Evolutionary conservation across 2,113 vertebrate genomes (phyloP).

Genomic region (Varanus komodoensis): DNA sequence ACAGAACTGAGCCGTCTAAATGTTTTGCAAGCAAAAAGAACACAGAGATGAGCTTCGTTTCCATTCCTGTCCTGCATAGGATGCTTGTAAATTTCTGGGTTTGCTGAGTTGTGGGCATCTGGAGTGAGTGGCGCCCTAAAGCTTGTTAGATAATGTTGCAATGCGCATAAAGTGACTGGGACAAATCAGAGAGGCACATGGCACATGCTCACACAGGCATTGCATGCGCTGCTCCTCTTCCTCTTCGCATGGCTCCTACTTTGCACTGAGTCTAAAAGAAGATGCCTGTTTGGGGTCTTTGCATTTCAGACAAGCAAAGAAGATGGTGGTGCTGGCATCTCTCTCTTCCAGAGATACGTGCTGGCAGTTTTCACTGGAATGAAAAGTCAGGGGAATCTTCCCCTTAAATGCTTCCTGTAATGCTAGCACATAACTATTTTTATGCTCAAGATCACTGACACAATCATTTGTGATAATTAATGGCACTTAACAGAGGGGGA

Average conservation of each 20-base stretch:
- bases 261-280: neutral
- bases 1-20: neutral
- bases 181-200: neutral
- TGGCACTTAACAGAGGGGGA: neutral
- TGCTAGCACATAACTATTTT: neutral
- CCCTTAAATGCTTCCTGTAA: neutral
- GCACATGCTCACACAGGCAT: neutral
- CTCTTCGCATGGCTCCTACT: neutral
- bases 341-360: neutral
- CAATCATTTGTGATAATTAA: neutral
- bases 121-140: neutral
- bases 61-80: too few relatives aligned
- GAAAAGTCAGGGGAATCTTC: neutral
- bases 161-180: neutral
- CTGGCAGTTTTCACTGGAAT: neutral
- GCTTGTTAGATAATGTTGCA: neutral
- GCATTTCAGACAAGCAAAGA: neutral
- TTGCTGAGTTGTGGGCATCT: neutral
- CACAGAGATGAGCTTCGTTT: too few relatives aligned
- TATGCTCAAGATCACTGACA: neutral
- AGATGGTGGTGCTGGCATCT: neutral
- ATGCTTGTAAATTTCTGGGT: neutral
- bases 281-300: neutral
- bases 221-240: neutral
- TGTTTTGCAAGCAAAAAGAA: too few relatives aligned